phyloP scores from a whole-genome alignment of 2,888 invertebrate genomes.

The Drosophila heteroneura region DNA sequence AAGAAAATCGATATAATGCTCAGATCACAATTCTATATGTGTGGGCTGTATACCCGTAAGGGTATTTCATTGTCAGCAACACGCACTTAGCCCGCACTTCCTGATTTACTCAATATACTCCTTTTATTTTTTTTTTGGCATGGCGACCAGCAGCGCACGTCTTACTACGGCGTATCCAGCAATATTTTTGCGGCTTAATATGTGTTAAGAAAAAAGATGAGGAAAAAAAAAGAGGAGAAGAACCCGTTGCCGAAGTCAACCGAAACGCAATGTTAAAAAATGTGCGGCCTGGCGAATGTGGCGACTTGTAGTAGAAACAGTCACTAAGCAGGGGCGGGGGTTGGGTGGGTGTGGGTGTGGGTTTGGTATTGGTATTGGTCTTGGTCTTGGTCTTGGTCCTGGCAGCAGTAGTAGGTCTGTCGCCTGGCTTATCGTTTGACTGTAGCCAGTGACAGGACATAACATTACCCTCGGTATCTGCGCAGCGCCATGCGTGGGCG shows the following conservation, averaged over 20 bases:
- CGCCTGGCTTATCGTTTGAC: slow-evolving; percentile 70
- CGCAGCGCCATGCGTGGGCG: slow-evolving; percentile 70
- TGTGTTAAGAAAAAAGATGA: slow-evolving; percentile 59
- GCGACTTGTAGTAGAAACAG: slow-evolving; percentile 29
- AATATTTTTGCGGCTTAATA: slow-evolving; percentile 81
- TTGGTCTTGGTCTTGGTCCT: background rate
- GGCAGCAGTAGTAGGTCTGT: slow-evolving; percentile 15
- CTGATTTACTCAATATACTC: slow-evolving; percentile 13
- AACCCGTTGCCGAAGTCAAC: slow-evolving; percentile 43
- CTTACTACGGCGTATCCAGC: slow-evolving; percentile 45
- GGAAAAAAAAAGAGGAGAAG: slow-evolving; percentile 20
- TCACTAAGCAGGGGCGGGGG: slow-evolving; percentile 9
- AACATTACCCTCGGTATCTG: slow-evolving; percentile 80
- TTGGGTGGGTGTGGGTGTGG: background rate
- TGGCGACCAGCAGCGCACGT: slow-evolving; percentile 30
- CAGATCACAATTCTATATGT: background rate
- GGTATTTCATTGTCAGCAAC: background rate
- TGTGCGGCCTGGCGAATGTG: slow-evolving; percentile 26
- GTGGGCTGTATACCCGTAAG: background rate
- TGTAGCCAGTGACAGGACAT: slow-evolving; percentile 82
- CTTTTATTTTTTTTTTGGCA: slow-evolving; percentile 18
- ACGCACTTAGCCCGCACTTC: background rate
- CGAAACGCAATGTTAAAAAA: slow-evolving; percentile 54
- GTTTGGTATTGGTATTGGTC: background rate
- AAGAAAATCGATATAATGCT: background rate